Percentiles rank a stretch among this genome's conserved stretches.
Evolutionary conservation across 1,140 invertebrate genomes (phyloP).

Genomic region (Paraescarpia echinospica): DNA sequence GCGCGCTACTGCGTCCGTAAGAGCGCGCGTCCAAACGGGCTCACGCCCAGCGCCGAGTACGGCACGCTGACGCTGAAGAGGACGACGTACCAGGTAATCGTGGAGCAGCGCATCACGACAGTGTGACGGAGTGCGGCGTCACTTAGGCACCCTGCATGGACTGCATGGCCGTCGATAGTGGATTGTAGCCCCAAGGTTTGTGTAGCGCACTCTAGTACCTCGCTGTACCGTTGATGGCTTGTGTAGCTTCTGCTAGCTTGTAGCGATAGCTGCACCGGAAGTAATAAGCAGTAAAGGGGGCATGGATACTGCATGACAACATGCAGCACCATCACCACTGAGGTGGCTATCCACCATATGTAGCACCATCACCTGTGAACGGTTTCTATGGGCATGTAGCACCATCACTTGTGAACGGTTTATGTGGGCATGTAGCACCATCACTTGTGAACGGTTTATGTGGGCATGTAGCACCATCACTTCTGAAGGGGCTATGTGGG

Average conservation of each 20-base stretch:
- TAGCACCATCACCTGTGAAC: background rate
- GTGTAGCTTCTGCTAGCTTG: background rate
- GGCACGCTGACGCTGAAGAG: background rate
- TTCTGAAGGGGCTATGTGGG: no score
- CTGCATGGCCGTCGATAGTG: background rate
- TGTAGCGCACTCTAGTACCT: background rate
- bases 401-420: background rate
- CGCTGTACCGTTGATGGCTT: background rate
- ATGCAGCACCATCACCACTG: background rate
- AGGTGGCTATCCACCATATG: background rate
- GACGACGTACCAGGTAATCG: background rate
- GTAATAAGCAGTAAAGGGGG: background rate
- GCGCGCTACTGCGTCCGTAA: background rate
- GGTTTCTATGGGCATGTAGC: background rate
- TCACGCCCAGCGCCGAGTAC: background rate
- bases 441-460: background rate
- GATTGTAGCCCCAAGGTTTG: background rate
- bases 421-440: background rate
- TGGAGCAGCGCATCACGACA: background rate
- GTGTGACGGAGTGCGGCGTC: background rate
- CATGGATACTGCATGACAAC: no score
- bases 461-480: background rate
- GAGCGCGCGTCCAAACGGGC: background rate
- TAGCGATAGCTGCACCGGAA: background rate
- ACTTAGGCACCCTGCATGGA: background rate